Percentiles rank a stretch among this genome's conserved stretches.
phyloP scores from a whole-genome alignment of 2,888 invertebrate genomes.

The Magallana nippona region DNA sequence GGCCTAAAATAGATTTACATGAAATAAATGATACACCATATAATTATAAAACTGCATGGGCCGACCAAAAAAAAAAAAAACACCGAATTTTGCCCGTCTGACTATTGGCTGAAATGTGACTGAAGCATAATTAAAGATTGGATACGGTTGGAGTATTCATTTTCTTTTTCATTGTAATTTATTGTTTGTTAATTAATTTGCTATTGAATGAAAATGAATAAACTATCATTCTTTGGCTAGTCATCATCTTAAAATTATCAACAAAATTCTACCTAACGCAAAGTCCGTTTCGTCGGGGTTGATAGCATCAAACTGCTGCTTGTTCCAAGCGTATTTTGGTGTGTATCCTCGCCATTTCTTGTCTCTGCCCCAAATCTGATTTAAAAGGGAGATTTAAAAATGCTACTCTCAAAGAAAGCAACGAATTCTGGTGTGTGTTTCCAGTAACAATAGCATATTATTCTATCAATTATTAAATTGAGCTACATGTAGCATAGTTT shows the following conservation, averaged over 20 bases:
- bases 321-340: conserved; percentile 84
- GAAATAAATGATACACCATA: not conserved
- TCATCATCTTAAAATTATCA: too few relatives aligned
- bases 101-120: too few relatives aligned
- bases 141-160: too few relatives aligned
- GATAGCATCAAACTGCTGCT: conserved; percentile 84
- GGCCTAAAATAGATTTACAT: conserved; percentile 59
- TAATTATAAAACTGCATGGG: not conserved
- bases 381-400: not conserved
- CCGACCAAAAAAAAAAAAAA: too few relatives aligned
- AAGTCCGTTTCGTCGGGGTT: conserved; percentile 84
- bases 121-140: too few relatives aligned
- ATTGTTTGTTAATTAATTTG: not conserved
- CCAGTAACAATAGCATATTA: too few relatives aligned
- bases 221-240: not conserved
- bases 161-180: not conserved
- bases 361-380: conserved; percentile 44
- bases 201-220: not conserved
- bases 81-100: not conserved
- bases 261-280: conserved; percentile 84
- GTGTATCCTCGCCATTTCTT: conserved; percentile 29
- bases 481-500: too few relatives aligned
- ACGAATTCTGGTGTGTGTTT: too few relatives aligned
- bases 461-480: too few relatives aligned
- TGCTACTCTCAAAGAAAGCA: too few relatives aligned